Base-by-base conservation (phyloP, 2,113 vertebrate species). In the Ciconia boyciana region DNA sequence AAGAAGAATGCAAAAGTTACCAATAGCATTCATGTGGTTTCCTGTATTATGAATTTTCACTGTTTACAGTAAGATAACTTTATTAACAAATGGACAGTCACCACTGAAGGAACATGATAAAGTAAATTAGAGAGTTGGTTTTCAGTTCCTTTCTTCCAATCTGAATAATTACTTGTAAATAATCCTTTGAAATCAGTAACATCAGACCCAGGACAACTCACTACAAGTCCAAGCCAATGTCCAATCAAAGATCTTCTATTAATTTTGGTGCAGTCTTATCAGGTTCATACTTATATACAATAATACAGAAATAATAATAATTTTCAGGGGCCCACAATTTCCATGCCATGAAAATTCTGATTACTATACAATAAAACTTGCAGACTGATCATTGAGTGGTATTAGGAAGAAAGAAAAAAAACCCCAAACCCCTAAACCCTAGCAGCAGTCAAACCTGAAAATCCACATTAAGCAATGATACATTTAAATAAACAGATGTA, bases 1-100 rank as follows among this genome's bases (percentile, higher is more conserved):
- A 96, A 96, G 77, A 85, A 84, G 39, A 92, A 85, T 83, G 36
- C 31, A 90, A 54, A 94, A 96, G 77, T 91, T 92, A 69, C 65
- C 87, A 78, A 16, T 29, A 77, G 58, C 44, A 70, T 83, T 86
- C 44, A 43, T 75, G 61, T 51, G 9, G 34, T 71, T 89, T 83
- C 43, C 34, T 91, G 20, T 62, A 66, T 77, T 80, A 91, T 9
- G 54, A 48, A 57, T 90, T 84, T 72, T 51, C 16, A n/a, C 41
- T 61, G 7, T 46, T 93, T 77, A 49, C 15, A 80, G 4, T 58
- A 80, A 68, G 71, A 20, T 49, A 74, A 71, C 39, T 92, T 89
- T 24, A 88, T 83, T 91, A 94, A 60, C 16, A 25, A 61, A 77
- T n/a, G 29, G 28, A 31, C 34, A 74, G 18, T 58, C 36, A 43